Percentiles rank a stretch among this genome's conserved stretches.
These are phyloP conservation scores for Monodelphis domestica DNA, from an alignment of 2,797 vertebrate genomes.

Conservation along the genomic window DNA sequence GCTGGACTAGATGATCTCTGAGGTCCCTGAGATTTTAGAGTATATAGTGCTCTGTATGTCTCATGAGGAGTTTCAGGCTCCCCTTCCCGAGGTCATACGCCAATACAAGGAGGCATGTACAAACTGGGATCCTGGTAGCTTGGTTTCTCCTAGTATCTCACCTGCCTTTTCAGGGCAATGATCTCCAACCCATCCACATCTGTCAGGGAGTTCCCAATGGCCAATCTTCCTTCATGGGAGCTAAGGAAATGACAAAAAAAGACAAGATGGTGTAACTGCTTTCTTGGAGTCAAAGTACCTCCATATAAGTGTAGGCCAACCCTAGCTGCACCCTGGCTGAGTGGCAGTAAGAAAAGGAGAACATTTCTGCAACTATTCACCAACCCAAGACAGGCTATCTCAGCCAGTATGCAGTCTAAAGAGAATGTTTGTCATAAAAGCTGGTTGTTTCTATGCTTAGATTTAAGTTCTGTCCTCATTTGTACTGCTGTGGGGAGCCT, in stretches of 20 bases:
- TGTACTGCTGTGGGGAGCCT: not conserved
- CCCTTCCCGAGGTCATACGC: not conserved
- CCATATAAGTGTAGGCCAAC: rapidly evolving
- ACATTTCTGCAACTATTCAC: not conserved
- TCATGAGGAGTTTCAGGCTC: not conserved
- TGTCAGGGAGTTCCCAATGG: constrained; percentile 78
- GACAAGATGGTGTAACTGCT: constrained; percentile 9
- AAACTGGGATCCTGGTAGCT: not conserved
- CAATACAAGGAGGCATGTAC: not conserved
- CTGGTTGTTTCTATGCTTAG: not conserved
- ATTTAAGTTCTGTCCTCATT: not conserved
- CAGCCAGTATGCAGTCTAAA: not conserved
- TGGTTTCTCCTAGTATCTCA: constrained; percentile 59
- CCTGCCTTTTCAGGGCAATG: constrained; percentile 87
- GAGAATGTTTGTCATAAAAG: not conserved
- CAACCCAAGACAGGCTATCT: not conserved
- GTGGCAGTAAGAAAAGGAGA: not conserved
- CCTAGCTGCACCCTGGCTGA: not conserved
- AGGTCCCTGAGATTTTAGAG: not conserved
- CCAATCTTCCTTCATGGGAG: constrained; percentile 74
- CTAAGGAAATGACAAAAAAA: constrained; percentile 73
- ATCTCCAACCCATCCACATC: constrained; percentile 83
- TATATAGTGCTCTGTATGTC: not conserved
- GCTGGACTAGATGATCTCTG: not conserved
- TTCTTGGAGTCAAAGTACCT: not conserved